Conservation (phyloP, 2,888 invertebrate genomes). For the Brachyptera risi region DNA sequence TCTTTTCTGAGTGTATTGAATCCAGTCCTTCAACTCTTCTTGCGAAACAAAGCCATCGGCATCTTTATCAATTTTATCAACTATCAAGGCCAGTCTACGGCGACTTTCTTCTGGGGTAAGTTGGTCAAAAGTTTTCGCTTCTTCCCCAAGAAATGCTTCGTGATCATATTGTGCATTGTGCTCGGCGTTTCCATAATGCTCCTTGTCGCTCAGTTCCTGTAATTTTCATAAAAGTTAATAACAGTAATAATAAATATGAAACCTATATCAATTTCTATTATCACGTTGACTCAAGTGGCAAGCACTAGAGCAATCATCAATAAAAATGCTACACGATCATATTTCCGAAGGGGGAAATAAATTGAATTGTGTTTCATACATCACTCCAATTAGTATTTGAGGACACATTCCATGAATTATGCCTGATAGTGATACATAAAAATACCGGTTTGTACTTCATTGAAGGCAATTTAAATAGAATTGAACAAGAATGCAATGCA, state of each 20-base stretch:
- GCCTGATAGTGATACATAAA: no score
- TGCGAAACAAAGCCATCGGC: constrained; percentile 77
- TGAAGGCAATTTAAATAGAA: no score
- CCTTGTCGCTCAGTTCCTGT: constrained; percentile 68
- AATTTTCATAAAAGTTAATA: no score
- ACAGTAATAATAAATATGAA: background rate
- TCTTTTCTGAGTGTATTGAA: constrained; percentile 86
- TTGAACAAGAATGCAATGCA: no score
- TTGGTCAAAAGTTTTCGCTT: constrained; percentile 91
- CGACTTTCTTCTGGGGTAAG: constrained; percentile 93
- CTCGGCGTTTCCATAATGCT: constrained; percentile 74
- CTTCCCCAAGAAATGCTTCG: constrained; percentile 94
- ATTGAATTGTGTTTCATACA: no score
- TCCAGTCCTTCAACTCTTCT: constrained; percentile 93
- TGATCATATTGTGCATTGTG: constrained; percentile 93
- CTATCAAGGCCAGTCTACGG: constrained; percentile 81
- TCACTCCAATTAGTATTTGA: no score
- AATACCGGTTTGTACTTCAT: no score
- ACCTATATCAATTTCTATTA: background rate
- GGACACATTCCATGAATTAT: no score
- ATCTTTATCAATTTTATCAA: constrained; percentile 88
- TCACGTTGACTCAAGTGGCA: no score
- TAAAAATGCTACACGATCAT: no score
- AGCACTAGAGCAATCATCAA: no score
- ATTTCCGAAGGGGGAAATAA: no score